phyloP scores from a whole-genome alignment of 2,888 invertebrate genomes.

The Sarcophaga subvicina region DNA sequence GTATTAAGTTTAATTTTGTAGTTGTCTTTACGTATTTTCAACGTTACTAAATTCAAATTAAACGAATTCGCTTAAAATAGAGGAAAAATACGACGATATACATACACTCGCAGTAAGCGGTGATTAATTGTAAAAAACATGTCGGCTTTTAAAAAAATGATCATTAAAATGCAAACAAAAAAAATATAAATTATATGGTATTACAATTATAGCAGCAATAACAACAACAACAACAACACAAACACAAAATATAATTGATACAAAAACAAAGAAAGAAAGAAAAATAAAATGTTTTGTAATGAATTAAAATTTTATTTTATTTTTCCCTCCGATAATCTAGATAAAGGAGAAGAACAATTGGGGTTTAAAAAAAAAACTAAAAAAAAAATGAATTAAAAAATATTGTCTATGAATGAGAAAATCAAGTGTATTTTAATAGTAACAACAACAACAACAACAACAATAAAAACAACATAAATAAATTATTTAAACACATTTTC shows the following conservation, averaged over 20 bases:
- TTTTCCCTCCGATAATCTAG: conserved; percentile 38
- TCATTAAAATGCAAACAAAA: too few relatives aligned
- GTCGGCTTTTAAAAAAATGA: too few relatives aligned
- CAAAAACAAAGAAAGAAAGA: not conserved
- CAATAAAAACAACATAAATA: not conserved
- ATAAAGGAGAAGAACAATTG: conserved; percentile 5
- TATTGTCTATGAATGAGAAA: conserved; percentile 17
- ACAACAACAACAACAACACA: too few relatives aligned
- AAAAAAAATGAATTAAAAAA: not conserved
- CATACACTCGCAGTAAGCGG: too few relatives aligned
- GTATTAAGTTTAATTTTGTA: too few relatives aligned
- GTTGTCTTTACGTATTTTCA: too few relatives aligned
- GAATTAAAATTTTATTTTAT: too few relatives aligned
- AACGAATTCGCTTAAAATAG: too few relatives aligned
- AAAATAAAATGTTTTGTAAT: conserved; percentile 4
- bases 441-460: conserved; percentile 12
- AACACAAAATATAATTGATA: not conserved
- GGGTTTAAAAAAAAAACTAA: too few relatives aligned
- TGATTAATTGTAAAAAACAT: too few relatives aligned
- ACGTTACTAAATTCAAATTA: too few relatives aligned
- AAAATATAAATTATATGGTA: not conserved
- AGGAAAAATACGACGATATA: too few relatives aligned
- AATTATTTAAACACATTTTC: conserved; percentile 14
- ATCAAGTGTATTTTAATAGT: not conserved
- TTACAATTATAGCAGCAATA: conserved; percentile 1